These are phyloP conservation scores for Agapornis roseicollis DNA, from an alignment of 2,113 vertebrate species.

Conservation along the genomic window DNA sequence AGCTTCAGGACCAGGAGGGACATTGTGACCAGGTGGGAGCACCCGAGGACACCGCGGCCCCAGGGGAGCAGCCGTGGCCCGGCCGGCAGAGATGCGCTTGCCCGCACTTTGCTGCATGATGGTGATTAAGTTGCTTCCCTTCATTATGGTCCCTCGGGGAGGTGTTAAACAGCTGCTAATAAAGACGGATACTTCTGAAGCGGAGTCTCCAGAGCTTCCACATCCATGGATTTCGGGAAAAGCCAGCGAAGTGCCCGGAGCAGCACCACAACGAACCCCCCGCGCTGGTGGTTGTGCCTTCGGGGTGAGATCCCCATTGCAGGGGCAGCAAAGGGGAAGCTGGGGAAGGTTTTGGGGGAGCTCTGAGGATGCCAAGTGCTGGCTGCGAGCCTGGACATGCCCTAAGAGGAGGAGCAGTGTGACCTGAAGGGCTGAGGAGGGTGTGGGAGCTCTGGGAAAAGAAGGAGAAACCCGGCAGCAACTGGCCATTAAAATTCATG, in stretches of 20 bases:
- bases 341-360: accelerated
- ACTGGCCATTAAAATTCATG: constrained; percentile 64
- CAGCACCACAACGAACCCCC: accelerated
- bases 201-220: neutral
- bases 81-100: neutral
- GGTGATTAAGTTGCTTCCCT: constrained; percentile 48
- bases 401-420: neutral
- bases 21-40: neutral
- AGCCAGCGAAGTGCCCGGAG: neutral
- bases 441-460: neutral
- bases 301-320: accelerated
- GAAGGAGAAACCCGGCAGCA: neutral
- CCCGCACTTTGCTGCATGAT: neutral
- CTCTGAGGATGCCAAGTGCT: neutral
- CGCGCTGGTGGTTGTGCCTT: accelerated
- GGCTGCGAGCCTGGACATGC: neutral
- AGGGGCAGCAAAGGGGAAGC: accelerated
- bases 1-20: neutral
- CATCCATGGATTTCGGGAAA: neutral
- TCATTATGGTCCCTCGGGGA: constrained; percentile 44
- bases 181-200: constrained; percentile 27
- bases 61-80: accelerated
- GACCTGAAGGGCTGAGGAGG: neutral
- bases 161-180: constrained; percentile 55
- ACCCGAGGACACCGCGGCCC: neutral